A percentile compares a stretch with the other conserved stretches of the same genome.
These are phyloP conservation scores for Perca flavescens DNA, from an alignment of 2,113 vertebrate genomes.

Conservation along the genomic window DNA sequence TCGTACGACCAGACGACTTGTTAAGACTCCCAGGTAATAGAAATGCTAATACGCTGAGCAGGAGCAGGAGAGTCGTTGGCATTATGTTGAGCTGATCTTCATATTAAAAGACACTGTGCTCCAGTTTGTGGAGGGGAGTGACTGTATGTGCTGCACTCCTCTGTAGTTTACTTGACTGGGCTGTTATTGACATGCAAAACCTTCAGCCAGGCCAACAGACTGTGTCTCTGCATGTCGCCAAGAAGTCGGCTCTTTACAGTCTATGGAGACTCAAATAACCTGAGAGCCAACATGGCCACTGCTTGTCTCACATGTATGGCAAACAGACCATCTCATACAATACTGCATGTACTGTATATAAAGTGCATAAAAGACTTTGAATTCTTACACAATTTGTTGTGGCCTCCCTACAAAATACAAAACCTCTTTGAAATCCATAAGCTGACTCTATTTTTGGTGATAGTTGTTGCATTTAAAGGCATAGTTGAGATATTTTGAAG, in stretches of 20 bases:
- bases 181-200: constrained; percentile 36
- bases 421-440: not conserved
- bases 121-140: not conserved
- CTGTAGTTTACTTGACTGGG: not conserved
- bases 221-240: constrained; percentile 18
- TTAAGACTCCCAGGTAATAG: not conserved
- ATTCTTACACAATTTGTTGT: not conserved
- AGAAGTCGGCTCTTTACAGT: not conserved
- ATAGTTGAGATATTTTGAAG: too few relatives aligned
- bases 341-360: not conserved
- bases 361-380: not conserved
- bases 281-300: not conserved
- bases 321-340: not conserved
- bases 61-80: constrained; percentile 11
- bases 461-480: not conserved
- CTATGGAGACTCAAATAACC: not conserved
- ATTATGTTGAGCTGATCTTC: constrained; percentile 1
- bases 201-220: not conserved
- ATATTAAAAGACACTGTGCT: not conserved
- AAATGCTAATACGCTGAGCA: constrained; percentile 41
- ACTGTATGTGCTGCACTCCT: not conserved
- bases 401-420: not conserved
- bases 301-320: too few relatives aligned
- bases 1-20: not conserved
- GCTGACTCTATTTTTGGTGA: not conserved